Conservation (phyloP, 1,140 invertebrate genomes). For the Laupala kohalensis region DNA sequence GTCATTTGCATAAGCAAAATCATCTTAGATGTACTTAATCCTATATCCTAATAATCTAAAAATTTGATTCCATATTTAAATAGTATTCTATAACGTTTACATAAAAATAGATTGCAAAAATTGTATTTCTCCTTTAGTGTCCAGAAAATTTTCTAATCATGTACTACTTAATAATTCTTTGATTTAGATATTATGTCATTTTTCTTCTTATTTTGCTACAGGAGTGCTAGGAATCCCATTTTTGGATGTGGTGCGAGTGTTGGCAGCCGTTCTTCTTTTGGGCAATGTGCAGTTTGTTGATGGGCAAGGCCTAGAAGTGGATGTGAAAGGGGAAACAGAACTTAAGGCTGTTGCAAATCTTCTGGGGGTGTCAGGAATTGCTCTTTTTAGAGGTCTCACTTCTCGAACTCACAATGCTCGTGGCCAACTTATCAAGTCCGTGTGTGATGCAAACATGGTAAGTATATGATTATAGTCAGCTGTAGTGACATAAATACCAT, state of each 20-base stretch:
- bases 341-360: slow-evolving; percentile 71
- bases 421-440: slow-evolving; percentile 69
- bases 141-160: too few relatives aligned
- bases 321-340: slow-evolving; percentile 62
- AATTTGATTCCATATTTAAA: too few relatives aligned
- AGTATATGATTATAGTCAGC: too few relatives aligned
- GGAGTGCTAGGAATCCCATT: slow-evolving; percentile 83
- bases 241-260: slow-evolving; percentile 78
- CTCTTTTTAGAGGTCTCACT: slow-evolving; percentile 67
- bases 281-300: slow-evolving; percentile 86
- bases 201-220: too few relatives aligned
- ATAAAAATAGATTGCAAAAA: neutral
- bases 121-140: too few relatives aligned
- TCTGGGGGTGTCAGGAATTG: slow-evolving; percentile 61
- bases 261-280: slow-evolving; percentile 78
- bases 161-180: too few relatives aligned
- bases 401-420: slow-evolving; percentile 70
- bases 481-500: too few relatives aligned
- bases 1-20: too few relatives aligned
- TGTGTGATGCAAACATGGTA: slow-evolving; percentile 69
- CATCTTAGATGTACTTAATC: too few relatives aligned
- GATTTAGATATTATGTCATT: too few relatives aligned
- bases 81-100: too few relatives aligned
- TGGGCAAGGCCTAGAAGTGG: slow-evolving; percentile 52
- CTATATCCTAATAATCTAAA: too few relatives aligned